Evolutionary conservation across 2,797 vertebrate species (phyloP).

Genomic region (Sphenodon punctatus): DNA sequence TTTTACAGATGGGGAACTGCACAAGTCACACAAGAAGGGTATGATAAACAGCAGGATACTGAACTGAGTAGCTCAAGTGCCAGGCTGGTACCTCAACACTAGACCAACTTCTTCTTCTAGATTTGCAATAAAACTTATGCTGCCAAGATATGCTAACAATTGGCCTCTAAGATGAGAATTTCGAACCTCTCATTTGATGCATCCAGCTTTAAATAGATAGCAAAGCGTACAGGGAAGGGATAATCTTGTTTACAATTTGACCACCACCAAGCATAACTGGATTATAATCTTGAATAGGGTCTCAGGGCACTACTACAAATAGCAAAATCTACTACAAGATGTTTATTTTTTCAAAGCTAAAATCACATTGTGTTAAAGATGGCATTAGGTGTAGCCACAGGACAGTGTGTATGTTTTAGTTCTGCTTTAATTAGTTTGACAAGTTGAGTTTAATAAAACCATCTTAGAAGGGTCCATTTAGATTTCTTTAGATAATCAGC

Average conservation of each 20-base stretch:
- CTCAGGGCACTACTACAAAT: not conserved
- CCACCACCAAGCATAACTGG: not conserved
- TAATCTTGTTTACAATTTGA: not conserved
- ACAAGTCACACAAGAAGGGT: too few species aligned
- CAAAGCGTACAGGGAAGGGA: rapidly evolving
- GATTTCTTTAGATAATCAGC: conserved; percentile 64
- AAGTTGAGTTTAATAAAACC: conserved; percentile 61
- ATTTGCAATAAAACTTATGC: too few species aligned
- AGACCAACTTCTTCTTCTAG: too few species aligned
- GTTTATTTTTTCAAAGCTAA: not conserved
- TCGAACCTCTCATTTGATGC: not conserved
- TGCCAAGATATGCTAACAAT: too few species aligned
- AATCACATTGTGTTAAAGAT: not conserved
- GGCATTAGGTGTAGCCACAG: not conserved
- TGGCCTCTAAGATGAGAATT: too few species aligned
- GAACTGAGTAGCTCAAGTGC: too few species aligned
- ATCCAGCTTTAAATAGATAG: not conserved
- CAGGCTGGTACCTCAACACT: too few species aligned
- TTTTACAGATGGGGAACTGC: too few species aligned
- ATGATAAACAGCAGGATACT: too few species aligned
- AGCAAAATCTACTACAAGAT: not conserved
- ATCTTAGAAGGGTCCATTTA: conserved; percentile 61
- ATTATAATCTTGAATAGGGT: not conserved
- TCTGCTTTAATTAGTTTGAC: conserved; percentile 54
- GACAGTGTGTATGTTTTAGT: not conserved